These are phyloP conservation scores for Prionailurus bengalensis DNA, from an alignment of 2,113 vertebrate species.

Conservation along the genomic window DNA sequence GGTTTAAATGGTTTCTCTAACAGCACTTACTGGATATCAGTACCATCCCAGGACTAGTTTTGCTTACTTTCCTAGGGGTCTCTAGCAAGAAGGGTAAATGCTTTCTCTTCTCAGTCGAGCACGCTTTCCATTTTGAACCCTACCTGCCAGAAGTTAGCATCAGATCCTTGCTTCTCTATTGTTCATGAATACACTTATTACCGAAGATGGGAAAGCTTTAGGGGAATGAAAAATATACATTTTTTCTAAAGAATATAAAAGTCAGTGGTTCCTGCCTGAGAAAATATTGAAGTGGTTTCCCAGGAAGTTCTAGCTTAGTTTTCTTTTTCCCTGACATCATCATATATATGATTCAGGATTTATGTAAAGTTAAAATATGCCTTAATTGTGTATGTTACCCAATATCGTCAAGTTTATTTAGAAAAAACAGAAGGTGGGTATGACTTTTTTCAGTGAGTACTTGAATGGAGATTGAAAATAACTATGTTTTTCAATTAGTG, in stretches of 20 bases:
- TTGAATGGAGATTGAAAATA: slow-evolving; percentile 75
- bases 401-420: slow-evolving; percentile 34
- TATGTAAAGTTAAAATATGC: slow-evolving; percentile 39
- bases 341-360: slow-evolving; percentile 12
- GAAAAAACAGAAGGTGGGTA: slow-evolving; percentile 36
- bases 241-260: slow-evolving; percentile 23
- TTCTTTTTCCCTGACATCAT: slow-evolving; percentile 47
- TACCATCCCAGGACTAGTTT: not conserved
- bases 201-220: not conserved
- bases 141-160: not conserved
- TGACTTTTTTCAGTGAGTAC: slow-evolving; percentile 50
- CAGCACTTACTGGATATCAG: not conserved
- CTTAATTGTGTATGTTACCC: slow-evolving; percentile 21
- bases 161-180: not conserved
- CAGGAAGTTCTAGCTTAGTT: not conserved
- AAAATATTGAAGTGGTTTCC: not conserved
- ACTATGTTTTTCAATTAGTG: slow-evolving; percentile 54
- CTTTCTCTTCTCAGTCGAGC: not conserved
- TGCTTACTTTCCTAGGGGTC: not conserved
- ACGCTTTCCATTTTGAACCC: not conserved
- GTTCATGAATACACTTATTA: not conserved
- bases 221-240: not conserved
- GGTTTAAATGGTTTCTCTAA: not conserved
- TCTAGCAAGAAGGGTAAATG: not conserved
- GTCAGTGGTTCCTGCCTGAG: not conserved